phyloP scores from a whole-genome alignment of 2,888 invertebrate genomes.

The Perithous albicinctus region DNA sequence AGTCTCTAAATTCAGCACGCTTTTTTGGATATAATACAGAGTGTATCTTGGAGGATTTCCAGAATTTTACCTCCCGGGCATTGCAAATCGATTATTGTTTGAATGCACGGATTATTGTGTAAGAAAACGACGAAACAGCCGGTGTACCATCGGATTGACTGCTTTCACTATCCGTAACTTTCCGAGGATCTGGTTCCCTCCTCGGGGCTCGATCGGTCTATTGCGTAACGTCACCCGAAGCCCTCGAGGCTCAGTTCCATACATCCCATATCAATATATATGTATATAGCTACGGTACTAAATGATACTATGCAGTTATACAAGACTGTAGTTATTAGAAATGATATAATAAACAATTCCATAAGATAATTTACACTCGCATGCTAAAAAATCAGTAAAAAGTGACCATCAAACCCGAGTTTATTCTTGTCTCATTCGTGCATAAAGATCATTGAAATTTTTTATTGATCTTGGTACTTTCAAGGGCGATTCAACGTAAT shows the following conservation, averaged over 20 bases:
- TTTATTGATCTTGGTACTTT: not conserved
- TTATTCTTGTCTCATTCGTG: not conserved
- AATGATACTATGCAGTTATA: constrained; percentile 5
- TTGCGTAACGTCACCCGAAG: constrained; percentile 75
- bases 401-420: constrained; percentile 1
- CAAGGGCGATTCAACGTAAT: not conserved
- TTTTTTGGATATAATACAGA: not conserved
- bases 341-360: constrained; percentile 1
- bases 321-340: not conserved
- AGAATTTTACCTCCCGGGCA: constrained; percentile 24
- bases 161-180: constrained; percentile 80
- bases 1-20: not conserved
- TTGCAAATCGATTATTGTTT: constrained; percentile 53
- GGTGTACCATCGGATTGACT: constrained; percentile 71
- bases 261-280: constrained; percentile 7
- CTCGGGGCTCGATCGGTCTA: constrained; percentile 70
- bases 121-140: constrained; percentile 62
- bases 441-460: not conserved
- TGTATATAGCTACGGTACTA: not conserved
- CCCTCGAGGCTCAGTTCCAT: constrained; percentile 40
- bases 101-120: constrained; percentile 58
- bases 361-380: not conserved
- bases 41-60: constrained; percentile 18
- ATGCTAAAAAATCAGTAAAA: not conserved
- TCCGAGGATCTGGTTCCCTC: constrained; percentile 78